Evolutionary conservation across 2,113 vertebrate species (phyloP).

Genomic region (Pachycephala philippinensis): DNA sequence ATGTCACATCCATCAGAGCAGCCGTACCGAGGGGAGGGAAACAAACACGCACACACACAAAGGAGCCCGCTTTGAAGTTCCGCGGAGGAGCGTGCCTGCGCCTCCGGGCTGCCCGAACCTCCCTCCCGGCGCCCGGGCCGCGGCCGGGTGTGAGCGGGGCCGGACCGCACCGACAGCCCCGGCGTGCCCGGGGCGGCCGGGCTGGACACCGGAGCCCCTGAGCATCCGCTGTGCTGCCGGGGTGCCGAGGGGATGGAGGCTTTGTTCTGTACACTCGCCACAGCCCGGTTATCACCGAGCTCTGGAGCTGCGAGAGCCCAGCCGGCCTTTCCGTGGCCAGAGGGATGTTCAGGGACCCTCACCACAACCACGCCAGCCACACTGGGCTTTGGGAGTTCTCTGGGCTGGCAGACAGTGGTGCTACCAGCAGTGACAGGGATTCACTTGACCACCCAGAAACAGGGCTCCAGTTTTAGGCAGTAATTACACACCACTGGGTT

Average conservation of each 20-base stretch:
- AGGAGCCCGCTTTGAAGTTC: conserved; percentile 77
- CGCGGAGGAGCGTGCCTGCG: conserved; percentile 79
- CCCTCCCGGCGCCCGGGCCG: not conserved
- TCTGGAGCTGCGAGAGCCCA: not conserved
- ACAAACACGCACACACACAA: conserved; percentile 51
- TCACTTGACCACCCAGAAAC: not conserved
- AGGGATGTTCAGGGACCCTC: accelerated
- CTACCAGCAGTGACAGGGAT: not conserved
- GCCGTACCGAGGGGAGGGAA: conserved; percentile 77
- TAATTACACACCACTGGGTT: not conserved
- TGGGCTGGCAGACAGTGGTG: accelerated
- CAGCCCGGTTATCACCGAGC: accelerated
- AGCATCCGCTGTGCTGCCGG: accelerated
- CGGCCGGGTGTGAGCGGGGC: not conserved
- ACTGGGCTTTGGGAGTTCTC: accelerated
- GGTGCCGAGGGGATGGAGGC: accelerated
- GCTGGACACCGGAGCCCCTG: accelerated
- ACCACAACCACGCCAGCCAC: accelerated
- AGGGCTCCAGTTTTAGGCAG: not conserved
- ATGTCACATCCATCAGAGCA: conserved; percentile 83
- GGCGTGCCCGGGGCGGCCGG: accelerated
- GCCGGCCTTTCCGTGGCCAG: accelerated
- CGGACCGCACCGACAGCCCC: accelerated
- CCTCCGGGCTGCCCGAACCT: not conserved
- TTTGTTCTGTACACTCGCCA: accelerated